phyloP scores from a whole-genome alignment of 2,888 invertebrate genomes.

The Plemyria rubiginata region DNA sequence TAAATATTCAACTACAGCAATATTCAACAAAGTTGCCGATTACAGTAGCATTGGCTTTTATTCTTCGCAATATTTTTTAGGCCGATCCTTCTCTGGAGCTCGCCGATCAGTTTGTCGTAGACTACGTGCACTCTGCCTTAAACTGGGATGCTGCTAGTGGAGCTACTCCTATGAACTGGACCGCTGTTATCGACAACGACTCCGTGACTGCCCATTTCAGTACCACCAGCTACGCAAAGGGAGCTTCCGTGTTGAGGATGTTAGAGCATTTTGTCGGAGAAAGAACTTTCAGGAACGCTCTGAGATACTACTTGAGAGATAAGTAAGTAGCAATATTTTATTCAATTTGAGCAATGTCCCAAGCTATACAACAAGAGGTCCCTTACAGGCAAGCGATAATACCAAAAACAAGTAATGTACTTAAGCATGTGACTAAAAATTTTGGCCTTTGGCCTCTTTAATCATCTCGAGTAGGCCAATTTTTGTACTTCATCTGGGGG shows the following conservation, averaged over 20 bases:
- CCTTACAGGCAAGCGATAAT: too few relatives aligned
- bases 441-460: too few relatives aligned
- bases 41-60: not conserved
- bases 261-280: slow-evolving; percentile 86
- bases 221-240: slow-evolving; percentile 89
- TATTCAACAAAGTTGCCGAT: too few relatives aligned
- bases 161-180: slow-evolving; percentile 76
- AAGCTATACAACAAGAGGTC: too few relatives aligned
- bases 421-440: too few relatives aligned
- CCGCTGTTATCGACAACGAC: slow-evolving; percentile 79
- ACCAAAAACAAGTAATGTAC: too few relatives aligned
- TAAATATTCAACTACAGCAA: too few relatives aligned
- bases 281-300: slow-evolving; percentile 81
- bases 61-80: slow-evolving; percentile 46
- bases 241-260: slow-evolving; percentile 87
- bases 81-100: slow-evolving; percentile 68
- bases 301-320: slow-evolving; percentile 83
- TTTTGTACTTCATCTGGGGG: too few relatives aligned
- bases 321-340: slow-evolving; percentile 68
- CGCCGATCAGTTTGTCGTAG: slow-evolving; percentile 87
- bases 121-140: slow-evolving; percentile 88
- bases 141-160: slow-evolving; percentile 79
- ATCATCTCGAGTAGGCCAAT: too few relatives aligned
- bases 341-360: too few relatives aligned
- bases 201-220: slow-evolving; percentile 87